Evolutionary conservation across 2,113 vertebrate genomes (phyloP).

Genomic region (Petaurus breviceps): DNA sequence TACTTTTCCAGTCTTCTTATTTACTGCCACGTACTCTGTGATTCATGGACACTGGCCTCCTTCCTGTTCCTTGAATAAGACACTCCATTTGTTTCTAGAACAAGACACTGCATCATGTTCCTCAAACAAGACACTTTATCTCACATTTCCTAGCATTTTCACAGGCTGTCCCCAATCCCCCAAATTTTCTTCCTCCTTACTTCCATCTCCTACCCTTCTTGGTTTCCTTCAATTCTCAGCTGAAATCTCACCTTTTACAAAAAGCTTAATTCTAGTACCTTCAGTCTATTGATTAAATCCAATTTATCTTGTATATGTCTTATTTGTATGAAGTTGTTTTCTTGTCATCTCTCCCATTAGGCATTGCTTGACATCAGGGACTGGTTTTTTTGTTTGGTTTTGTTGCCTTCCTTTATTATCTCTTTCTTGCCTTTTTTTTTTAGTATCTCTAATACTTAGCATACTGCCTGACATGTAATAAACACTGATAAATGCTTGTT

Average conservation of each 20-base stretch:
- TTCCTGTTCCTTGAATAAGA: not conserved
- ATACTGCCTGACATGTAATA: not conserved
- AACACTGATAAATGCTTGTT: too few species aligned
- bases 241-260: not conserved
- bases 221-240: not conserved
- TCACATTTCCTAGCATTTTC: not conserved
- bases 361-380: not conserved
- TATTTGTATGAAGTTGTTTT: not conserved
- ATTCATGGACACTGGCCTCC: not conserved
- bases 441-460: not conserved
- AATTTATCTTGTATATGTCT: not conserved
- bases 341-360: not conserved
- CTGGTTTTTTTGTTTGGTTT: not conserved
- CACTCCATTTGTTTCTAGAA: too few species aligned
- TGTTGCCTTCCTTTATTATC: not conserved
- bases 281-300: not conserved
- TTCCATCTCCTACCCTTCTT: not conserved
- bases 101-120: too few species aligned
- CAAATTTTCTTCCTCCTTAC: not conserved
- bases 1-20: not conserved
- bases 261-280: not conserved
- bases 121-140: not conserved
- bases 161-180: not conserved
- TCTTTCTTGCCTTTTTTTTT: too few species aligned
- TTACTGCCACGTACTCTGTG: not conserved